Percentiles rank a stretch among this genome's conserved stretches.
These are phyloP conservation scores for Mus pahari DNA, from an alignment of 2,113 vertebrate species.

Conservation along the genomic window DNA sequence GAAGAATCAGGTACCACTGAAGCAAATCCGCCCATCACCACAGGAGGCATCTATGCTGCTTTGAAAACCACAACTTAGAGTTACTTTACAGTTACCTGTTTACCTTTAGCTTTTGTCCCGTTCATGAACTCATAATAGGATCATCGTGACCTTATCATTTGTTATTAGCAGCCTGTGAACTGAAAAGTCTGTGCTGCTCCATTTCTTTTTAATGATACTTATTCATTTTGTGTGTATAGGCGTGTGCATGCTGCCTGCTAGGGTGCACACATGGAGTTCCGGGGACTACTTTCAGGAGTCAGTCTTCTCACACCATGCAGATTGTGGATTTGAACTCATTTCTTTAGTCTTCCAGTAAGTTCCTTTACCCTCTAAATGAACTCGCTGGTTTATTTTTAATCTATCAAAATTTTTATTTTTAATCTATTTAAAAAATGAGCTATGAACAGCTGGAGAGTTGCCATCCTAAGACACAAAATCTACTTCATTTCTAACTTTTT, in stretches of 20 bases:
- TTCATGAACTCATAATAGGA: not conserved
- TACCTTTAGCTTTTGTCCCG: no score
- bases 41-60: not conserved
- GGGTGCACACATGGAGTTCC: no score
- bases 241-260: not conserved
- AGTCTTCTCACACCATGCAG: not conserved
- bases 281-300: no score
- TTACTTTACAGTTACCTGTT: not conserved
- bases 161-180: not conserved
- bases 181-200: not conserved
- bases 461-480: not conserved
- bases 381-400: not conserved
- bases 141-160: not conserved
- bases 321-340: not conserved
- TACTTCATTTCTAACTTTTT: not conserved
- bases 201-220: not conserved
- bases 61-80: not conserved
- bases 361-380: not conserved
- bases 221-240: not conserved
- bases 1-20: not conserved
- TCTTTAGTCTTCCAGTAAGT: no score
- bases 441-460: not conserved
- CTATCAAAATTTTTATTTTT: not conserved
- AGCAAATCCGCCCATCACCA: not conserved
- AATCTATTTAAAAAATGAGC: not conserved